These are phyloP conservation scores for Philopotamus ludificatus DNA, from an alignment of 1,140 invertebrate genomes.

Conservation along the genomic window DNA sequence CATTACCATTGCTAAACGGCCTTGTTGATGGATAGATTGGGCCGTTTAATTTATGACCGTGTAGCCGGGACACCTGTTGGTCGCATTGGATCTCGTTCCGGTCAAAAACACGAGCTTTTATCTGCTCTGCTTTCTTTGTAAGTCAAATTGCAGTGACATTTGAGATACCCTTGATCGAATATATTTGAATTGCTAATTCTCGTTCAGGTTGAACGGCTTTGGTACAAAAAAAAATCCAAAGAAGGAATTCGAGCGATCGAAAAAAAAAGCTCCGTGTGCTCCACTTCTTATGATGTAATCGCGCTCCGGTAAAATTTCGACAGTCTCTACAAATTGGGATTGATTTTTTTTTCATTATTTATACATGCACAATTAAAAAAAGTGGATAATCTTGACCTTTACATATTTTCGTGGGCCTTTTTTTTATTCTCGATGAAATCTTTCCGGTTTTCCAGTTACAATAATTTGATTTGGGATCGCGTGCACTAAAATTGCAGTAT, in stretches of 20 bases:
- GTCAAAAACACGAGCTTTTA: not conserved
- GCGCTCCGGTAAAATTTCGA: not conserved
- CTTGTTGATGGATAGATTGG: too few relatives aligned
- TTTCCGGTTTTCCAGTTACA: too few relatives aligned
- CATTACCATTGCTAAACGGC: too few relatives aligned
- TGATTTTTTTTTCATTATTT: not conserved
- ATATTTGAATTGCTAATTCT: conserved; percentile 15
- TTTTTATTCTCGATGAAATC: too few relatives aligned
- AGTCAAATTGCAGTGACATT: conserved; percentile 15
- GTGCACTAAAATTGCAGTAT: too few relatives aligned
- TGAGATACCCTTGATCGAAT: conserved; percentile 13
- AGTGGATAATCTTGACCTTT: too few relatives aligned
- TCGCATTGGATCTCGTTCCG: too few relatives aligned
- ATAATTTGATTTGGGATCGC: too few relatives aligned
- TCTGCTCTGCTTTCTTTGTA: conserved; percentile 5
- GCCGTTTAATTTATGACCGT: too few relatives aligned
- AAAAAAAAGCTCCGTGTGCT: not conserved
- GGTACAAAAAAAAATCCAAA: not conserved
- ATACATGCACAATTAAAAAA: too few relatives aligned
- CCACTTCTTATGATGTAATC: not conserved
- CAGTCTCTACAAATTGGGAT: not conserved
- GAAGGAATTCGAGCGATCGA: not conserved
- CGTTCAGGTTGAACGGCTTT: not conserved
- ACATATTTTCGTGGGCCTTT: too few relatives aligned
- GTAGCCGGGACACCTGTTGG: too few relatives aligned